Base-by-base conservation (phyloP, 64 coral and sea anemone species). In the Montipora capricornis region DNA sequence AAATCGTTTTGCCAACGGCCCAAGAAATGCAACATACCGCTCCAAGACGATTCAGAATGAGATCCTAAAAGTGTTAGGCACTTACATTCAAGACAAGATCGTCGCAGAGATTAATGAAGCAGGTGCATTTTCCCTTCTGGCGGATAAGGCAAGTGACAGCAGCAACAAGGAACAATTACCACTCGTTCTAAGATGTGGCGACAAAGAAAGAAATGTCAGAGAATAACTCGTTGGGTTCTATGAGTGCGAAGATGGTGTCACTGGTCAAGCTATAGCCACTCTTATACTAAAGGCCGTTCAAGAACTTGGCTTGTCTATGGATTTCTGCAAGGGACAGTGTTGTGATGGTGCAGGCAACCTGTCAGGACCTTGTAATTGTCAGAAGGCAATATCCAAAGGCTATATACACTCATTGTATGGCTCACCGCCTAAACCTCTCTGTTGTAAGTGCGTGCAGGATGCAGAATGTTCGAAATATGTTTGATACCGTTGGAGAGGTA, bases 371-470 rank as follows among this genome's bases (percentile, higher is more conserved):
- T n/a, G n/a, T n/a, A 37, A 90, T 92, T 80, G 52, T 88, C 64
- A 88, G 89, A 59, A 73, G 83, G 86, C 80, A 88, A 92, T 95
- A 95, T 89, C 89, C 83, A 81, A 95, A 95, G 84, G 90, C 84
- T 92, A 92, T 95, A 77, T 95, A 92, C 78, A 83, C 90, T 92
- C 77, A 92, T 88, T 92, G 84, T 80, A 68, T 82, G 85, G 78
- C 93, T 94, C 93, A 89, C 70, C 78, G 66, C 78, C 87, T 95
- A 91, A 95, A 91, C 82, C 93, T 94, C 88, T 87, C 81, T 95
- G 94, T 87, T 87, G 82, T 91, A 80, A 91, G 89, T 90, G 82
- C 88, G 80, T 91, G 81, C 92, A 90, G 90, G 79, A 89, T 95
- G 79, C 93, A 91, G 81, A 91, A 74, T 91, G 82, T 88, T 95